Percentiles rank a stretch among this genome's conserved stretches.
Evolutionary conservation across 1,140 invertebrate species (phyloP).

Genomic region (Choristoneura fumiferana): DNA sequence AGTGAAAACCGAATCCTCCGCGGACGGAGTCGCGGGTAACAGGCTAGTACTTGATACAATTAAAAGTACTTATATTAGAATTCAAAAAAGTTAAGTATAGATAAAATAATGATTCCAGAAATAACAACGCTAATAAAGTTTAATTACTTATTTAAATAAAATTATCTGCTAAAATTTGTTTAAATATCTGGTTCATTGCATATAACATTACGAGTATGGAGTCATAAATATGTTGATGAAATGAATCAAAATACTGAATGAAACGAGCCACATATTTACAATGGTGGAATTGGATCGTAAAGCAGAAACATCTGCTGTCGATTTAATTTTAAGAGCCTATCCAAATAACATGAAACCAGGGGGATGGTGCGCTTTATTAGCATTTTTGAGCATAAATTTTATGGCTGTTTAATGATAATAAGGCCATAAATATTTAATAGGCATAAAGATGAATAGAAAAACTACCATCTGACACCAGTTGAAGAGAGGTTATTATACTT

Average conservation of each 20-base stretch:
- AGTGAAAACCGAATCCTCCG: too few relatives aligned
- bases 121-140: too few relatives aligned
- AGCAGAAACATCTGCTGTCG: conserved; percentile 64
- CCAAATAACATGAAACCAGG: conserved; percentile 59
- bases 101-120: too few relatives aligned
- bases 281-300: conserved; percentile 64
- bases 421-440: conserved; percentile 12
- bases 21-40: too few relatives aligned
- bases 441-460: too few relatives aligned
- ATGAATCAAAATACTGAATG: not conserved
- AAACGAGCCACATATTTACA: conserved; percentile 26
- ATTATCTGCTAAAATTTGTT: too few relatives aligned
- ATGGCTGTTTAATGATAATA: conserved; percentile 32
- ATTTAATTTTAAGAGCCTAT: conserved; percentile 62
- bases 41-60: too few relatives aligned
- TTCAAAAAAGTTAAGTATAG: too few relatives aligned
- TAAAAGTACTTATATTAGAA: too few relatives aligned
- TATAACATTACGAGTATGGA: not conserved
- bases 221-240: conserved; percentile 10
- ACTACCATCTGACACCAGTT: not conserved
- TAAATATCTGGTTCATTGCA: too few relatives aligned
- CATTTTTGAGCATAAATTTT: conserved; percentile 29
- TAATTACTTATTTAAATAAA: too few relatives aligned
- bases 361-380: conserved; percentile 35
- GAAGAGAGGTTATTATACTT: too few relatives aligned